Conservation (phyloP, 2,888 invertebrate genomes). For the Dicyrtomina minuta region DNA sequence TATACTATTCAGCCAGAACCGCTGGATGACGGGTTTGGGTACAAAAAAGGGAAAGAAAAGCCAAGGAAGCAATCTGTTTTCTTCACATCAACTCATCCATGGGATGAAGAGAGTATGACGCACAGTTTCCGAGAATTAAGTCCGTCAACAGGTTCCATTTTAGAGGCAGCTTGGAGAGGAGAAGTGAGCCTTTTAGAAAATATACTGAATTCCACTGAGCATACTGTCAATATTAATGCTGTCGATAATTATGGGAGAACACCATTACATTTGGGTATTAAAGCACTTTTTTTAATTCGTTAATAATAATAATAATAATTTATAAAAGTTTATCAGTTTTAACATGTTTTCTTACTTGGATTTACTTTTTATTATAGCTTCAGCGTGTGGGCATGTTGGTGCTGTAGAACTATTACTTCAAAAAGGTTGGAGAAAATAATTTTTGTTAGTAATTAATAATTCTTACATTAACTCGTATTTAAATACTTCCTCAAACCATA, state of each 20-base stretch:
- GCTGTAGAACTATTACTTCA: slow-evolving; percentile 41
- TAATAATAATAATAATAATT: too few relatives aligned
- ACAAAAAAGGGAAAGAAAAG: background rate
- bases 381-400: slow-evolving; percentile 46
- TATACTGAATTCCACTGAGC: slow-evolving; percentile 25
- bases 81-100: slow-evolving; percentile 41
- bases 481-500: too few relatives aligned
- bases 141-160: slow-evolving; percentile 37
- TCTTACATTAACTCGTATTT: too few relatives aligned
- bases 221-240: slow-evolving; percentile 6
- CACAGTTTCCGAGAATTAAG: slow-evolving; percentile 38
- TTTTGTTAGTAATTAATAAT: too few relatives aligned
- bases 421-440: slow-evolving; percentile 37
- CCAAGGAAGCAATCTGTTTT: slow-evolving; percentile 43
- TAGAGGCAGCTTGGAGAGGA: slow-evolving; percentile 49
- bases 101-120: slow-evolving; percentile 43
- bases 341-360: too few relatives aligned
- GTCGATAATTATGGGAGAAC: slow-evolving; percentile 31
- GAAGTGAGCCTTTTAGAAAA: slow-evolving; percentile 33
- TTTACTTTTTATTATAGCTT: slow-evolving; percentile 22
- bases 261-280: slow-evolving; percentile 24
- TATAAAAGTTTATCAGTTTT: too few relatives aligned
- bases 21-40: background rate
- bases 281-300: too few relatives aligned
- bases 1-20: background rate